Conservation (phyloP, 2,797 vertebrate species). For the Ibycter americanus region DNA sequence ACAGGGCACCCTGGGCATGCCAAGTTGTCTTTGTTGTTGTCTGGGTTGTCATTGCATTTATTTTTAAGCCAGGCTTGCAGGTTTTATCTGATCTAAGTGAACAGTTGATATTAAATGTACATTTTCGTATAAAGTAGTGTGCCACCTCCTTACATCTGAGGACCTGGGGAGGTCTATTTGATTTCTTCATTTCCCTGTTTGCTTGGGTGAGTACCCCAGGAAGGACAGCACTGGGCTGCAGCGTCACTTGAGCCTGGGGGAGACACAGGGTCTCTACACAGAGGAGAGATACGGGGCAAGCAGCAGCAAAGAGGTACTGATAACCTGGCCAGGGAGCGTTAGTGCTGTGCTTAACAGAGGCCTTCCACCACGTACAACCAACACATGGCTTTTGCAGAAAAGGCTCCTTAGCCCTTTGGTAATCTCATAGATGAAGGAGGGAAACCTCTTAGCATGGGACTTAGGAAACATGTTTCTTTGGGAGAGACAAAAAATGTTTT, state of each 20-base stretch:
- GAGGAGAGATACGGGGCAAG: not conserved
- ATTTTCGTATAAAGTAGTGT: not conserved
- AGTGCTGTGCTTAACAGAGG: not conserved
- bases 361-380: not conserved
- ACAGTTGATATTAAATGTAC: not conserved
- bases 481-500: not conserved
- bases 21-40: not conserved
- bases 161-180: not conserved
- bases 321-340: not conserved
- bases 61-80: not conserved
- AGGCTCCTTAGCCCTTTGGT: not conserved
- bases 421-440: not conserved
- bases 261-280: not conserved
- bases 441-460: not conserved
- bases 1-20: not conserved
- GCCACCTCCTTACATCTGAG: not conserved
- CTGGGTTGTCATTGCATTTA: not conserved
- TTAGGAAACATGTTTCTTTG: not conserved
- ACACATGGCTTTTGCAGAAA: not conserved
- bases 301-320: not conserved
- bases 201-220: not conserved
- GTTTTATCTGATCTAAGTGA: not conserved
- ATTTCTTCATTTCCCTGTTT: not conserved
- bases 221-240: not conserved
- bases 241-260: not conserved